Percentiles rank a stretch among this genome's conserved stretches.
Conservation (phyloP, 2,797 vertebrate genomes). For the Danio kyathit region DNA sequence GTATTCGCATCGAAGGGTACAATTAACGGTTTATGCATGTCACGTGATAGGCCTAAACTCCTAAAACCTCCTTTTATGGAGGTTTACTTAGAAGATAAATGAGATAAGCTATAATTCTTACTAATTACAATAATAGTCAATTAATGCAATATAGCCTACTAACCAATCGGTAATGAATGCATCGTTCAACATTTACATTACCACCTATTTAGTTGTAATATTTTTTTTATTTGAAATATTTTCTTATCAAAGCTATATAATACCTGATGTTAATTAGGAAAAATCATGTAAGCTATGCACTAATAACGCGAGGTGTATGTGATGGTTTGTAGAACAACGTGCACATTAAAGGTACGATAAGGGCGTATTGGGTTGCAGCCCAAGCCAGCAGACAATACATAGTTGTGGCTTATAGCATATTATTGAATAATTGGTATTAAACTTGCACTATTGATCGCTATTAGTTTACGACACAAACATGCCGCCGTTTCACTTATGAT, state of each 20-base stretch:
- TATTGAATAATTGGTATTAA: neutral
- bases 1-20: neutral
- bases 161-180: neutral
- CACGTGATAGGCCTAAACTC: constrained; percentile 6
- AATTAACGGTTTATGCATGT: neutral
- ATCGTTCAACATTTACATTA: neutral
- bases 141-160: neutral
- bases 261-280: no score
- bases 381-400: neutral
- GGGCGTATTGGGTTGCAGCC: neutral
- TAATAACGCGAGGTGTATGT: neutral
- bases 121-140: neutral
- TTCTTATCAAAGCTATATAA: neutral
- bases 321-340: neutral
- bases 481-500: constrained; percentile 68
- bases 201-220: neutral
- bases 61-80: neutral
- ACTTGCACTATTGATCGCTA: constrained; percentile 49
- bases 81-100: neutral
- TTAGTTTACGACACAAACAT: constrained; percentile 75
- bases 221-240: neutral
- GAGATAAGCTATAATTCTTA: neutral
- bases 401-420: neutral
- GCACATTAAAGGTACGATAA: neutral
- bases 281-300: neutral